phyloP scores from a whole-genome alignment of 2,888 invertebrate genomes.

The Rhorus exstirpatorius region DNA sequence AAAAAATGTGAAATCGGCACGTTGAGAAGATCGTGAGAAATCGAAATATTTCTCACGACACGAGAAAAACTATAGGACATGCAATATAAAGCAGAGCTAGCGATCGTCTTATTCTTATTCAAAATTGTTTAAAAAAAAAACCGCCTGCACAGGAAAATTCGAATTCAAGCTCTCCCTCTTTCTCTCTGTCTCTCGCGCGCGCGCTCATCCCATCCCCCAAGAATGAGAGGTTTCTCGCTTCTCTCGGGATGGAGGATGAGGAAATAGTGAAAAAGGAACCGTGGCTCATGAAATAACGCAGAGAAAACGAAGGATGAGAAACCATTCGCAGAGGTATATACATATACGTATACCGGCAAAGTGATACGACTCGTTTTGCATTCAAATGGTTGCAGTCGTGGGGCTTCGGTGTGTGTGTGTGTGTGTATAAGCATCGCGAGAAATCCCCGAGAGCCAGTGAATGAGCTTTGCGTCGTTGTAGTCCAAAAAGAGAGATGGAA shows the following conservation, averaged over 20 bases:
- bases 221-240: constrained; percentile 12
- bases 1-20: constrained; percentile 10
- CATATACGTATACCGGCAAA: constrained; percentile 71
- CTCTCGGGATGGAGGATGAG: constrained; percentile 6
- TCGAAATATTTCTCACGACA: constrained; percentile 34
- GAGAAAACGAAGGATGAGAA: constrained; percentile 54
- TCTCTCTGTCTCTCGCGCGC: background rate
- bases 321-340: constrained; percentile 49
- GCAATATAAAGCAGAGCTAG: background rate
- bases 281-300: constrained; percentile 34
- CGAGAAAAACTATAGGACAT: background rate
- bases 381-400: constrained; percentile 74
- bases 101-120: constrained; percentile 37
- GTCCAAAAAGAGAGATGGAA: constrained; percentile 49
- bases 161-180: constrained; percentile 13
- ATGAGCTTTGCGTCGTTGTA: constrained; percentile 53
- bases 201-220: background rate
- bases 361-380: constrained; percentile 80
- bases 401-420: constrained; percentile 70
- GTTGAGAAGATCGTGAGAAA: constrained; percentile 47
- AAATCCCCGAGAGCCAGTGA: constrained; percentile 62
- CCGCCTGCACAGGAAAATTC: constrained; percentile 34
- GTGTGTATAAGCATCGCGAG: constrained; percentile 66
- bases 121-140: constrained; percentile 44
- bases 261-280: constrained; percentile 27